These are phyloP conservation scores for Myotis davidii DNA, from an alignment of 2,113 vertebrate species.

Conservation along the genomic window DNA sequence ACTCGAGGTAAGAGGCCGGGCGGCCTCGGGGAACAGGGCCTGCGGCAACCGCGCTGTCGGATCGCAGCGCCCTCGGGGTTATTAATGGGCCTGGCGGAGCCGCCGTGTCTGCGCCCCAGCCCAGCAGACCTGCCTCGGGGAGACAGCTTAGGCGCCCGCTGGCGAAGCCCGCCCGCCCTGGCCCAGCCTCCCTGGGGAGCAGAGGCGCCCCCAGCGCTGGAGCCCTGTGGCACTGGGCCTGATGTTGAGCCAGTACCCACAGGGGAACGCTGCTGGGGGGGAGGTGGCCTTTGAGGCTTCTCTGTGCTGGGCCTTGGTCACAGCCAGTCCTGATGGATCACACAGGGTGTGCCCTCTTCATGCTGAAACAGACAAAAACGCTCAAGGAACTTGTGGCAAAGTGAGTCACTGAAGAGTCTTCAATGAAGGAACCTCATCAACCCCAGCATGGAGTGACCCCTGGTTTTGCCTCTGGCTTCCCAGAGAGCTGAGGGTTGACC, in stretches of 20 bases:
- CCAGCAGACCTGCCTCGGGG: not conserved
- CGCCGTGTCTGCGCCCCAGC: slow-evolving; percentile 67
- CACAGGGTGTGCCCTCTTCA: not conserved
- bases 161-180: not conserved
- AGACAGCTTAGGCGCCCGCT: slow-evolving; percentile 2
- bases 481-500: not conserved
- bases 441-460: not conserved
- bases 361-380: not conserved
- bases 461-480: not conserved
- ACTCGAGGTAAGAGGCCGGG: not conserved
- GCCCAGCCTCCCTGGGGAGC: slow-evolving; percentile 26
- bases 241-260: not conserved
- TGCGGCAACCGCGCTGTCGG: slow-evolving; percentile 62
- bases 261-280: not conserved
- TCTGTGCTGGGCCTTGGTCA: accelerated
- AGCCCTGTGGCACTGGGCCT: not conserved
- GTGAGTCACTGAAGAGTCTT: not conserved
- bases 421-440: not conserved
- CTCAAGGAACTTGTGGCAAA: not conserved
- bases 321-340: not conserved
- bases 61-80: slow-evolving; percentile 59
- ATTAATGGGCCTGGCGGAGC: slow-evolving; percentile 79
- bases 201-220: not conserved
- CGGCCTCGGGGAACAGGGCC: not conserved
- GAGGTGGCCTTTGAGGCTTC: accelerated